phyloP scores from a whole-genome alignment of 2,888 invertebrate species.

The Plusia festucae region DNA sequence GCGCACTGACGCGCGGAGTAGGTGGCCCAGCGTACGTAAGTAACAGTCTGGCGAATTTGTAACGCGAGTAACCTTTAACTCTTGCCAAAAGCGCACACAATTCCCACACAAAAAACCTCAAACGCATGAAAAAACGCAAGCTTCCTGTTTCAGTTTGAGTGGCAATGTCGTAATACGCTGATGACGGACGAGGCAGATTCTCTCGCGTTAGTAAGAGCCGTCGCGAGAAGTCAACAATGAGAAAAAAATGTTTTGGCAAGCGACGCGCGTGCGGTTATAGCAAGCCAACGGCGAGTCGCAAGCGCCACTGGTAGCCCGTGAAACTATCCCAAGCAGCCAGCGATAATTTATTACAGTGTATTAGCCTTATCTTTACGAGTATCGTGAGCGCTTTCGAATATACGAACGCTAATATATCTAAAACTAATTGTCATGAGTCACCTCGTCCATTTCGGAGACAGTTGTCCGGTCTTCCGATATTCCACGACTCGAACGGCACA shows the following conservation, averaged over 20 bases:
- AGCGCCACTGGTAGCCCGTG: conserved; percentile 71
- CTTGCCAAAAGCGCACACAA: conserved; percentile 70
- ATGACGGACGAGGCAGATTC: conserved; percentile 73
- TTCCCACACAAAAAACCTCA: conserved; percentile 61
- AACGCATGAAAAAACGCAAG: conserved; percentile 61
- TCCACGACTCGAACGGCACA: conserved; percentile 86
- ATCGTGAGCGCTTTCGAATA: conserved; percentile 62
- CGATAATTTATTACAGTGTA: conserved; percentile 74
- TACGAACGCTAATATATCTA: conserved; percentile 56
- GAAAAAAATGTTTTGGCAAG: conserved; percentile 82
- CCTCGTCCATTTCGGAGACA: conserved; percentile 91
- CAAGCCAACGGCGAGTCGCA: conserved; percentile 62
- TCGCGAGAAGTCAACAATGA: conserved; percentile 75
- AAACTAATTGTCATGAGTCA: conserved; percentile 72
- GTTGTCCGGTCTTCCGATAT: conserved; percentile 91
- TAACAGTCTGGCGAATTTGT: conserved; percentile 67
- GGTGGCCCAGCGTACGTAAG: conserved; percentile 65
- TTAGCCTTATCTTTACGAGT: conserved; percentile 67
- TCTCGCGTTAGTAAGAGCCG: conserved; percentile 71
- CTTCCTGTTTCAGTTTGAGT: conserved; percentile 73
- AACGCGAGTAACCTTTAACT: conserved; percentile 57
- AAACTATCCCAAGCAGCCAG: conserved; percentile 67
- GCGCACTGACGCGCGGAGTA: conserved; percentile 70
- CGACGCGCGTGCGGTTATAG: conserved; percentile 67
- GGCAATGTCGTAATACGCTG: conserved; percentile 68